These are phyloP conservation scores for Drosophila prostipennis DNA, from an alignment of 2,888 invertebrate species.

Conservation along the genomic window DNA sequence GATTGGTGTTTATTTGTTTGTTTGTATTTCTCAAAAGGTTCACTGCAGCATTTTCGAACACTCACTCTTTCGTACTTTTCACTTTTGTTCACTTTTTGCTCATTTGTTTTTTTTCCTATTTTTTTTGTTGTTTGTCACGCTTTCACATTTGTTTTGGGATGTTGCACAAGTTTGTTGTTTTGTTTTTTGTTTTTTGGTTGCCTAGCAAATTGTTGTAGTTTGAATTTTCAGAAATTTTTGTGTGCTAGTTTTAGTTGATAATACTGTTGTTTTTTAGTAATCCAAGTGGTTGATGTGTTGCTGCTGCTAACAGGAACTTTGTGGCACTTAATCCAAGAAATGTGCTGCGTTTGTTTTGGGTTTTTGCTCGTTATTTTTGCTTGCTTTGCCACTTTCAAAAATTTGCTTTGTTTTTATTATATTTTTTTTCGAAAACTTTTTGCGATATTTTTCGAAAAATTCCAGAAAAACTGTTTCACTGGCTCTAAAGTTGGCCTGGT, in stretches of 20 bases:
- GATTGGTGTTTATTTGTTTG: constrained; percentile 23
- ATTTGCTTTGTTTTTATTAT: constrained; percentile 29
- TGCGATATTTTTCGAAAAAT: neutral
- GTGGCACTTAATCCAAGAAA: constrained; percentile 73
- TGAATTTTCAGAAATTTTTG: constrained; percentile 33
- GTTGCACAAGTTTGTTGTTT: constrained; percentile 50
- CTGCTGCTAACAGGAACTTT: constrained; percentile 70
- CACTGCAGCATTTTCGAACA: constrained; percentile 43
- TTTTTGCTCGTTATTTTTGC: too few relatives aligned
- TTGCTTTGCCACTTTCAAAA: constrained; percentile 40
- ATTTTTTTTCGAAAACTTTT: constrained; percentile 12
- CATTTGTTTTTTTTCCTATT: constrained; percentile 44
- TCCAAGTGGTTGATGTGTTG: constrained; percentile 66
- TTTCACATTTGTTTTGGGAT: constrained; percentile 64
- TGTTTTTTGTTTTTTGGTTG: constrained; percentile 61
- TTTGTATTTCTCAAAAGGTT: constrained; percentile 32
- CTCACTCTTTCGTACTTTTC: constrained; percentile 38
- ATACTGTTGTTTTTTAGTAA: constrained; percentile 76
- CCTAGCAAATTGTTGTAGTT: constrained; percentile 63
- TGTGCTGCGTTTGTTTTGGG: constrained; percentile 56
- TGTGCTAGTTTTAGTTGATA: constrained; percentile 58
- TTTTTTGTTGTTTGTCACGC: constrained; percentile 55
- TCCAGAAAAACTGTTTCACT: constrained; percentile 32
- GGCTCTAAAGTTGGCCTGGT: constrained; percentile 37
- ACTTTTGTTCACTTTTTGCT: constrained; percentile 49